These are phyloP conservation scores for Sebastes baramenuke DNA, from an alignment of 2,797 vertebrate species.

Conservation along the genomic window DNA sequence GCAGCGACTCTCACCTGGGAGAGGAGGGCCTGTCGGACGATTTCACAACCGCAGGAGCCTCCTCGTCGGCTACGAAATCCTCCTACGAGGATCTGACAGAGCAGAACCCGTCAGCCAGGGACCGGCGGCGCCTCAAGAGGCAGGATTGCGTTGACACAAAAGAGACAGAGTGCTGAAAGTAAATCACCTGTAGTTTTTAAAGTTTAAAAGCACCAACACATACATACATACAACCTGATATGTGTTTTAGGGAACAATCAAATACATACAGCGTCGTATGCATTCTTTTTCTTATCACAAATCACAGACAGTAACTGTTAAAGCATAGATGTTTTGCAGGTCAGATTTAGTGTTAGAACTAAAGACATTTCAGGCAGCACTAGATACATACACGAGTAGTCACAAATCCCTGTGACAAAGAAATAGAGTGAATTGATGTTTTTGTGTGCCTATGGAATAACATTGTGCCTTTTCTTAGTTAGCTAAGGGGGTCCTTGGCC, in stretches of 20 bases:
- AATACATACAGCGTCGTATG: neutral
- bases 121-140: constrained; percentile 89
- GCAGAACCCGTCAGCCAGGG: constrained; percentile 79
- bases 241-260: constrained; percentile 38
- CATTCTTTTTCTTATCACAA: neutral
- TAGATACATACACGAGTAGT: neutral
- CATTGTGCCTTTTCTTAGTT: constrained; percentile 32
- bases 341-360: neutral
- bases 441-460: neutral
- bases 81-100: constrained; percentile 97
- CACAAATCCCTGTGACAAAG: constrained; percentile 9
- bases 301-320: neutral
- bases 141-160: constrained; percentile 93
- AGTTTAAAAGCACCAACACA: neutral
- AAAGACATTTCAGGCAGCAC: neutral
- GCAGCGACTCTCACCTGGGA: constrained; percentile 89
- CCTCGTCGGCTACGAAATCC: constrained; percentile 88
- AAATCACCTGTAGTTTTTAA: neutral
- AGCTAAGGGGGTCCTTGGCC: neutral
- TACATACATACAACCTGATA: neutral
- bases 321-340: neutral
- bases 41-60: constrained; percentile 88
- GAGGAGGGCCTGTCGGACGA: constrained; percentile 87
- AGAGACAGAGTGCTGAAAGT: constrained; percentile 92
- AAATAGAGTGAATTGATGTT: neutral